Percentiles rank a stretch among this genome's conserved stretches.
These are phyloP conservation scores for Rhynchotus rufescens DNA, from an alignment of 2,797 vertebrate genomes.

Conservation along the genomic window DNA sequence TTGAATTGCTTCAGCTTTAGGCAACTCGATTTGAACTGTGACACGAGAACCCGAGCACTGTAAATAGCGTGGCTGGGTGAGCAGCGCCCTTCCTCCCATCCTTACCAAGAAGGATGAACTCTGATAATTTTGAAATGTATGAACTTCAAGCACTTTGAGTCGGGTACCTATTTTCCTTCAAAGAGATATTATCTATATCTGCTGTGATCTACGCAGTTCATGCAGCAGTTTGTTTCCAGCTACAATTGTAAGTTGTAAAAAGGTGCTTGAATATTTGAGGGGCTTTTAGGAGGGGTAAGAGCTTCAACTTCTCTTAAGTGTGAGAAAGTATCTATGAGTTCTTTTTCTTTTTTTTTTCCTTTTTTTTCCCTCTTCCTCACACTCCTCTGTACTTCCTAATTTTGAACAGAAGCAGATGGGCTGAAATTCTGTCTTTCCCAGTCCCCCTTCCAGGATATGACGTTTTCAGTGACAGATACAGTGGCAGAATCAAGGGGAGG, in stretches of 20 bases:
- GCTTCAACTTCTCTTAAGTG: not conserved
- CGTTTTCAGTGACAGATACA: not conserved
- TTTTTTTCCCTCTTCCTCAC: not conserved
- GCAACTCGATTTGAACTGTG: conserved; percentile 73
- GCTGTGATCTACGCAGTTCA: not conserved
- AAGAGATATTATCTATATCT: not conserved
- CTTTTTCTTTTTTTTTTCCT: not conserved
- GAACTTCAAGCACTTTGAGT: not conserved
- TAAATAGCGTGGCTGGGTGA: not conserved
- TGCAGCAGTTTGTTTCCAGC: not conserved
- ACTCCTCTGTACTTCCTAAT: conserved; percentile 56
- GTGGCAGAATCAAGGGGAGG: not conserved
- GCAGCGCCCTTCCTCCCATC: conserved; percentile 6
- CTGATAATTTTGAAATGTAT: not conserved
- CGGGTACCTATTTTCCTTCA: not conserved
- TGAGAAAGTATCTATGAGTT: not conserved
- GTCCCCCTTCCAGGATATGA: conserved; percentile 12
- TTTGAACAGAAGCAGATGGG: conserved; percentile 51
- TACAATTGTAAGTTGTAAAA: not conserved
- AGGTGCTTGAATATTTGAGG: not conserved
- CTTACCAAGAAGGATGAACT: not conserved
- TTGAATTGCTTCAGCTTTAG: conserved; percentile 76
- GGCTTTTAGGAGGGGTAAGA: not conserved
- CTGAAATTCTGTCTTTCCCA: conserved; percentile 22
- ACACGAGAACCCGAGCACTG: conserved; percentile 56